Percentiles rank a stretch among this genome's conserved stretches.
phyloP scores from a whole-genome alignment of 2,113 vertebrate genomes.

The Callocephalon fimbriatum region DNA sequence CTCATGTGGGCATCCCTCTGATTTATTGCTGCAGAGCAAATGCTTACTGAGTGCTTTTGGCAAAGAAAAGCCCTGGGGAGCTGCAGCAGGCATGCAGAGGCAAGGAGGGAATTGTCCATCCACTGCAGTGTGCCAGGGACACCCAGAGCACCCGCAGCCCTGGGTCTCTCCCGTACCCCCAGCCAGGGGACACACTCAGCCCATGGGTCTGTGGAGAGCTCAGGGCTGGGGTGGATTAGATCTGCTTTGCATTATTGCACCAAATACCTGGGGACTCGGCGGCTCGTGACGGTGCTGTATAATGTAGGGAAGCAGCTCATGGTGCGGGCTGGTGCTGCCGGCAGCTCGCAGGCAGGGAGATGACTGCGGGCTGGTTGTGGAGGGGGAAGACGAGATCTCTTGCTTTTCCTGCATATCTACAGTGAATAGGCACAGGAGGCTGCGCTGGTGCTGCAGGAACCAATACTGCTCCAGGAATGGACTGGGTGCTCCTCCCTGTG shows the following conservation, averaged over 20 bases:
- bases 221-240: background rate
- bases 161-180: background rate
- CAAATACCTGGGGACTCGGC: background rate
- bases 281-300: background rate
- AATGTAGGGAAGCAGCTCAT: background rate
- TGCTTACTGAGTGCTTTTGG: background rate
- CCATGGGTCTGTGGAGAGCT: background rate
- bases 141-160: background rate
- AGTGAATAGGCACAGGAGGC: background rate
- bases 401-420: background rate
- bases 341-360: background rate
- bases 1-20: background rate
- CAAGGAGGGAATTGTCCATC: background rate
- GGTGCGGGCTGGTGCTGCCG: background rate
- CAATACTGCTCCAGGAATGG: background rate
- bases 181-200: background rate
- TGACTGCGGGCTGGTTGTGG: background rate
- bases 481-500: background rate
- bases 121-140: rapidly evolving
- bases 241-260: slow-evolving; percentile 34
- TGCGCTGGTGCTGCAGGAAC: slow-evolving; percentile 33
- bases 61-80: background rate
- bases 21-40: slow-evolving; percentile 34
- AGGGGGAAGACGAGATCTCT: background rate
- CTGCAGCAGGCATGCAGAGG: background rate